phyloP scores from a whole-genome alignment of 2,888 invertebrate species.

The Gymnosoma rotundatum region DNA sequence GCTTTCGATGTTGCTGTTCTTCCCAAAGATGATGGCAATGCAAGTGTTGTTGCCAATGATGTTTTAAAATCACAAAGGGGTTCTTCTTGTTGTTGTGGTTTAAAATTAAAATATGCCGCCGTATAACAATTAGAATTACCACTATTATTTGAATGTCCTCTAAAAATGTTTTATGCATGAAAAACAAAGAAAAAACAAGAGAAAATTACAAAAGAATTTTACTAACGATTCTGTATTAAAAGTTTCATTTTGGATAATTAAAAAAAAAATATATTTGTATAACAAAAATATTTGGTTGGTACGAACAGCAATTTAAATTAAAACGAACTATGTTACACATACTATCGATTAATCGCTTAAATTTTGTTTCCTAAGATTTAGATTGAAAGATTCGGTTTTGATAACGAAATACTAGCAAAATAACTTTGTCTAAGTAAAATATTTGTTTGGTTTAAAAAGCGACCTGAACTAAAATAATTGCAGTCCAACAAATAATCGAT shows the following conservation, averaged over 20 bases:
- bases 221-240: conserved; percentile 32
- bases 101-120: conserved; percentile 55
- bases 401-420: no score
- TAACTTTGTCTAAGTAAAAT: no score
- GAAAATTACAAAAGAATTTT: conserved; percentile 51
- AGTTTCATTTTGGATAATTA: not conserved
- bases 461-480: no score
- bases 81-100: conserved; percentile 1
- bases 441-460: no score
- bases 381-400: no score
- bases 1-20: conserved; percentile 56
- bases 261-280: not conserved
- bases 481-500: no score
- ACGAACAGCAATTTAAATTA: no score
- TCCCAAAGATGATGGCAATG: conserved; percentile 11
- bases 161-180: conserved; percentile 12
- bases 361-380: no score
- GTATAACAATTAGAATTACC: conserved; percentile 37
- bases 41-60: conserved; percentile 8
- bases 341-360: no score
- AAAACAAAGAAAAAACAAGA: not conserved
- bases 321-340: no score
- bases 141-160: conserved; percentile 49
- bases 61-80: conserved; percentile 44
- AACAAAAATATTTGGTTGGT: no score